Percentiles rank a stretch among this genome's conserved stretches.
Conservation (phyloP, 2,113 vertebrate genomes). For the Heliornis fulica region DNA sequence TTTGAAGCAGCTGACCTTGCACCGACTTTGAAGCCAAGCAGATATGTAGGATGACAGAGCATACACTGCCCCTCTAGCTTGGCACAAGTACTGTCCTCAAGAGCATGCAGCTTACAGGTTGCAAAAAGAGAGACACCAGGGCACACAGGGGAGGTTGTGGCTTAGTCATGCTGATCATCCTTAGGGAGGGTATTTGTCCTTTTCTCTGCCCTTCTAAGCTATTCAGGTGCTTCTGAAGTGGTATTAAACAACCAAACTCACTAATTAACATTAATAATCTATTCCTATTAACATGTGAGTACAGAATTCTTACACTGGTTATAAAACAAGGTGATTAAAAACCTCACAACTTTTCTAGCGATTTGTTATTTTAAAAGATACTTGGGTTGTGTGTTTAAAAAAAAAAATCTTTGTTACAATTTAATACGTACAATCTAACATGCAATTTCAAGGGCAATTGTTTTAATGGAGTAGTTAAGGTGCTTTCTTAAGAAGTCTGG, state of each 20-base stretch:
- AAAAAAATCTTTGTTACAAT: not conserved
- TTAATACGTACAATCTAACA: not conserved
- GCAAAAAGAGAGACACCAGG: not conserved
- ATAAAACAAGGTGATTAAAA: not conserved
- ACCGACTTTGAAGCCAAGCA: not conserved
- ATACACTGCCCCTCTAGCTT: not conserved
- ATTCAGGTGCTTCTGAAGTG: not conserved
- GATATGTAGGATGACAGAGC: fast-evolving
- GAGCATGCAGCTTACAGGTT: not conserved
- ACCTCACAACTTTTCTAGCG: not conserved
- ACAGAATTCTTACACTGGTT: not conserved
- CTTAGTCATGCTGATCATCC: fast-evolving
- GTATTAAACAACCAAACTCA: not conserved
- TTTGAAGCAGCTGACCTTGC: not conserved
- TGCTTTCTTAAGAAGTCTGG: slow-evolving; percentile 25
- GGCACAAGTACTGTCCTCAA: fast-evolving
- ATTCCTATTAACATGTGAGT: not conserved
- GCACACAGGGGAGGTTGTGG: not conserved
- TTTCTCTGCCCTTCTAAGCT: not conserved
- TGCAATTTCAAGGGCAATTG: slow-evolving; percentile 28
- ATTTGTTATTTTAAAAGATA: not conserved
- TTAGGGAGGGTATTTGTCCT: not conserved
- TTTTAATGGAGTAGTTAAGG: slow-evolving; percentile 11
- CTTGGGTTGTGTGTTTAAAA: not conserved
- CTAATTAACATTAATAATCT: not conserved